phyloP scores from a whole-genome alignment of 2,797 vertebrate genomes.

The Protonibea diacanthus region DNA sequence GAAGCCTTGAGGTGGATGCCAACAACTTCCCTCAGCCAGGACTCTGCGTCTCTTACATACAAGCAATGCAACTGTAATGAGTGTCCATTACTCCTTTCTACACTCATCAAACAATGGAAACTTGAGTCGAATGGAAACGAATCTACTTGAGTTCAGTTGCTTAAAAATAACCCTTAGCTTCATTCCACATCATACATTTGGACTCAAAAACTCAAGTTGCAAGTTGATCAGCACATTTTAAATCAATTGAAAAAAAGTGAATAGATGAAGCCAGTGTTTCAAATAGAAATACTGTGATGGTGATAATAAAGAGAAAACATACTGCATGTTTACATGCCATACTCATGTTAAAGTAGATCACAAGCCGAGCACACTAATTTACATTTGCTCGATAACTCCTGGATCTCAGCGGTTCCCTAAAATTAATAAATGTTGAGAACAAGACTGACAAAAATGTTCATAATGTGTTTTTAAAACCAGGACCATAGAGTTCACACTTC shows the following conservation, averaged over 20 bases:
- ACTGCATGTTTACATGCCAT: too few relatives aligned
- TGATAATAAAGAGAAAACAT: background rate
- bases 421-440: background rate
- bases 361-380: background rate
- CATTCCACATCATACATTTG: background rate
- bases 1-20: constrained; percentile 82
- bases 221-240: background rate
- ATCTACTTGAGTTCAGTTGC: background rate
- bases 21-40: constrained; percentile 76
- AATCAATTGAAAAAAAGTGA: background rate
- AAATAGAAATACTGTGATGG: background rate
- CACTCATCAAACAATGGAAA: constrained; percentile 14
- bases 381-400: background rate
- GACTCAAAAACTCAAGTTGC: background rate
- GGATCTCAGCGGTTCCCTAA: background rate
- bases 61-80: constrained; percentile 56
- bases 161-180: background rate
- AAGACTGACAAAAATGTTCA: background rate
- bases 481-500: background rate
- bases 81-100: constrained; percentile 20
- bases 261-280: background rate
- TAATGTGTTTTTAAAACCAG: background rate
- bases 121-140: too few relatives aligned
- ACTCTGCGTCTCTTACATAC: constrained; percentile 61
- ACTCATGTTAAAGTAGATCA: background rate